These are phyloP conservation scores for Tillus elongatus DNA, from an alignment of 2,888 invertebrate genomes.

Conservation along the genomic window DNA sequence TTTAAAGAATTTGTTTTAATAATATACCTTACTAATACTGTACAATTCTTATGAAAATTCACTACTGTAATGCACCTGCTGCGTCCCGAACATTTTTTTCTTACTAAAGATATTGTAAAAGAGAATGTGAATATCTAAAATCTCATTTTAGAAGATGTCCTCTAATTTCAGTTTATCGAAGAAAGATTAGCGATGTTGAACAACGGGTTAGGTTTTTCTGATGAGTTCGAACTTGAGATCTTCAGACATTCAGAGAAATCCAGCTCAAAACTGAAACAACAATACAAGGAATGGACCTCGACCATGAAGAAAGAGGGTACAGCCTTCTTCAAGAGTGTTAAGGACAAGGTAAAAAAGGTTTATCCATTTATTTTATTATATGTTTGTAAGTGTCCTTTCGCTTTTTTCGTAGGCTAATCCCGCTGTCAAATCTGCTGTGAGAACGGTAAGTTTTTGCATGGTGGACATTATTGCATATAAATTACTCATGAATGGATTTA, in stretches of 20 bases:
- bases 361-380: slow-evolving; percentile 4
- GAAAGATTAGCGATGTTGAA: slow-evolving; percentile 87
- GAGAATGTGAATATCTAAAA: slow-evolving; percentile 7
- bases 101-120: not conserved
- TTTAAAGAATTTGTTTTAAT: too few relatives aligned
- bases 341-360: slow-evolving; percentile 63
- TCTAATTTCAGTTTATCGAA: slow-evolving; percentile 88
- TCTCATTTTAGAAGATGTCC: too few relatives aligned
- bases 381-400: too few relatives aligned
- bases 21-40: too few relatives aligned
- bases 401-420: slow-evolving; percentile 74
- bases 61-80: too few relatives aligned
- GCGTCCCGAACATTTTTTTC: too few relatives aligned
- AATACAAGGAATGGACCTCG: slow-evolving; percentile 73
- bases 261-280: slow-evolving; percentile 54
- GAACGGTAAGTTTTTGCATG: slow-evolving; percentile 85
- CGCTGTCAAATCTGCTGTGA: slow-evolving; percentile 86
- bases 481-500: too few relatives aligned
- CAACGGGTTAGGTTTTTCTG: slow-evolving; percentile 84
- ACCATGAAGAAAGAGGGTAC: slow-evolving; percentile 73
- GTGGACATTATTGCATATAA: too few relatives aligned
- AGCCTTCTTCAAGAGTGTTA: slow-evolving; percentile 77
- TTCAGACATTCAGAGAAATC: slow-evolving; percentile 60
- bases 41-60: too few relatives aligned
- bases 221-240: slow-evolving; percentile 90